phyloP scores from a whole-genome alignment of 2,888 invertebrate genomes.

The Hemithea aestivaria region DNA sequence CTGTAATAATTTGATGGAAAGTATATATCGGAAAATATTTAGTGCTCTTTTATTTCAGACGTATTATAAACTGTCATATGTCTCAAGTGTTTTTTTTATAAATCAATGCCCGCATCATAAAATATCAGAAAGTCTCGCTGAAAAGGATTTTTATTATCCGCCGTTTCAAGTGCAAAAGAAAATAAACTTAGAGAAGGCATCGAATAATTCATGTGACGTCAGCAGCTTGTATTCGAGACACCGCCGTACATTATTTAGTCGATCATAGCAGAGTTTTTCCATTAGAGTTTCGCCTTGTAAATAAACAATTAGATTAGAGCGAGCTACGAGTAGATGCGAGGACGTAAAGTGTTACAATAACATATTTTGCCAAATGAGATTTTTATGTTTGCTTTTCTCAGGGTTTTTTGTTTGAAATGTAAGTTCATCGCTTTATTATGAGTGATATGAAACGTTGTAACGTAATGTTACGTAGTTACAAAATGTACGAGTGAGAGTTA shows the following conservation, averaged over 20 bases:
- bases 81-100: too few relatives aligned
- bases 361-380: constrained; percentile 28
- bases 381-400: constrained; percentile 20
- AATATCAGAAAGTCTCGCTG: constrained; percentile 16
- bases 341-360: constrained; percentile 15
- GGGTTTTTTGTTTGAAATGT: constrained; percentile 10
- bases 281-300: constrained; percentile 29
- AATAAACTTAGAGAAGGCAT: constrained; percentile 18
- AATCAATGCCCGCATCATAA: too few relatives aligned
- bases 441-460: too few relatives aligned
- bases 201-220: constrained; percentile 25
- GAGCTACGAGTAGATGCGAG: constrained; percentile 16
- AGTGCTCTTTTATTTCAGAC: too few relatives aligned
- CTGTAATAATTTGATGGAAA: too few relatives aligned
- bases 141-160: constrained; percentile 17
- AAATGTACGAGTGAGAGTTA: too few relatives aligned
- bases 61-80: too few relatives aligned
- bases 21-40: too few relatives aligned
- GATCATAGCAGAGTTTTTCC: constrained; percentile 32
- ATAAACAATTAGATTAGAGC: constrained; percentile 27
- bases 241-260: constrained; percentile 28
- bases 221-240: constrained; percentile 25
- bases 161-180: constrained; percentile 22
- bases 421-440: constrained; percentile 5
- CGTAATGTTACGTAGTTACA: too few relatives aligned